phyloP scores from a whole-genome alignment of 2,113 vertebrate genomes.

The Entelurus aequoreus region DNA sequence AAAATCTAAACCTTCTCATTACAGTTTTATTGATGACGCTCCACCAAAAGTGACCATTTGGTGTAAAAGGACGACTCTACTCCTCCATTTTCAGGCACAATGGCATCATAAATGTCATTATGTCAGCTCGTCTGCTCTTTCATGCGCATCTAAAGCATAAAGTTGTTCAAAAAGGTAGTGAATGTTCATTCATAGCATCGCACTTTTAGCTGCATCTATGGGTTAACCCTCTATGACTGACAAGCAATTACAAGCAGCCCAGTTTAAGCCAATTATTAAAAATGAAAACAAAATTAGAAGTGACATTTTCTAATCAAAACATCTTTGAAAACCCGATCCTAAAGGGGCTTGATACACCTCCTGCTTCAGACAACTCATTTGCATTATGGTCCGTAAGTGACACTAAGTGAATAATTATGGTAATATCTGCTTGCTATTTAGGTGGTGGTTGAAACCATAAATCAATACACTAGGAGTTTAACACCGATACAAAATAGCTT shows the following conservation, averaged over 20 bases:
- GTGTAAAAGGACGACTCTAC: neutral
- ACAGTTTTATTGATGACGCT: slow-evolving; percentile 4
- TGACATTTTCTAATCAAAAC: neutral
- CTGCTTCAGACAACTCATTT: neutral
- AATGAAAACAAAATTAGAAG: neutral
- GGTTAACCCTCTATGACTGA: neutral
- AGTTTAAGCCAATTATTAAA: neutral
- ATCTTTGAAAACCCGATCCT: neutral
- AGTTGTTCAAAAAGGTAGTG: too few species aligned
- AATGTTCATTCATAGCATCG: too few species aligned
- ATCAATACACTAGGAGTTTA: too few species aligned
- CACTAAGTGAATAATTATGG: neutral
- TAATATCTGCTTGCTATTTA: neutral
- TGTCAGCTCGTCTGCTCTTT: neutral
- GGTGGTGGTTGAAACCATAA: neutral
- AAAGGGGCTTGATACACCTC: neutral
- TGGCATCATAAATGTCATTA: neutral
- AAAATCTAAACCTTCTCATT: slow-evolving; percentile 15
- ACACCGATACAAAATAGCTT: neutral
- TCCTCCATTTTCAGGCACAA: neutral
- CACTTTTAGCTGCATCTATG: neutral
- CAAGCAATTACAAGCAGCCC: neutral
- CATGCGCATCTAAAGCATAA: neutral
- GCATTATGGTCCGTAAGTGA: neutral
- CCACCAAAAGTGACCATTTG: slow-evolving; percentile 13